These are phyloP conservation scores for Erpobdella octoculata DNA, from an alignment of 2,888 invertebrate species.

Conservation along the genomic window DNA sequence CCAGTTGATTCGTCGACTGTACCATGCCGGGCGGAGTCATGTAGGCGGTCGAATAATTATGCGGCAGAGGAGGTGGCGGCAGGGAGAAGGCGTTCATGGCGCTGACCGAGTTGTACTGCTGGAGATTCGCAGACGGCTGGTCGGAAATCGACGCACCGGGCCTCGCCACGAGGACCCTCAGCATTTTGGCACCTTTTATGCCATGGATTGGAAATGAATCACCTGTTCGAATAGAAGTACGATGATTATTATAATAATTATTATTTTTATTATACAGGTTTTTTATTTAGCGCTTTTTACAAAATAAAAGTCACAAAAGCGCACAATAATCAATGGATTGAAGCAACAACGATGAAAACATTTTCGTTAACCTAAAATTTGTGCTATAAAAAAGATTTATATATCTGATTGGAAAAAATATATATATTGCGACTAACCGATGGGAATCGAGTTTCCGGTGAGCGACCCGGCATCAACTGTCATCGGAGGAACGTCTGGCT, in stretches of 20 bases:
- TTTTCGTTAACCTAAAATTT: no score
- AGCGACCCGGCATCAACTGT: no score
- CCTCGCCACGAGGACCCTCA: neutral
- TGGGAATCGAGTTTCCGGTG: no score
- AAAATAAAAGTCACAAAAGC: no score
- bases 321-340: no score
- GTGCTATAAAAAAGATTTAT: no score
- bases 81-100: neutral
- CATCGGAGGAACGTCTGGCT: no score
- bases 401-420: no score
- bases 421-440: no score
- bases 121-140: neutral
- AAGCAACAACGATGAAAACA: no score
- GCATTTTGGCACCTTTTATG: conserved; percentile 14
- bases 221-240: neutral
- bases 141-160: neutral
- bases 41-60: neutral
- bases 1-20: neutral
- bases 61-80: neutral
- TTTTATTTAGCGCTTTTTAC: no score
- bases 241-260: neutral
- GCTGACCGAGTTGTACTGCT: neutral
- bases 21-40: neutral
- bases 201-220: conserved; percentile 11
- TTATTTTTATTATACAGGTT: no score